These are phyloP conservation scores for Neogale vison DNA, from an alignment of 2,113 vertebrate genomes.

Conservation along the genomic window DNA sequence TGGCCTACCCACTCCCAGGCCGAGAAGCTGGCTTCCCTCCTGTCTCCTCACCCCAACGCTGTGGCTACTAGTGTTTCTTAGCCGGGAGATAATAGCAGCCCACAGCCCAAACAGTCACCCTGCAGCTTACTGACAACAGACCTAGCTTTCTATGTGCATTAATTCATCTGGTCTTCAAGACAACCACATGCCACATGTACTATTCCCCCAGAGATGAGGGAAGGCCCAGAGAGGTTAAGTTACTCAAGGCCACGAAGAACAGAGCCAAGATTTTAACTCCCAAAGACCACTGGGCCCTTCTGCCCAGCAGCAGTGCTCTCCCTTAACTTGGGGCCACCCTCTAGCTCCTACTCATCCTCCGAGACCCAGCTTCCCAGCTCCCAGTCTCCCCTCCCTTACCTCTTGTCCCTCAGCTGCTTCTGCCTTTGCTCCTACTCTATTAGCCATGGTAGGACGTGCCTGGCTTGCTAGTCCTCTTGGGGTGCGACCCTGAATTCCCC, in stretches of 20 bases:
- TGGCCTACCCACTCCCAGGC: background rate
- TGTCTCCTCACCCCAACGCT: background rate
- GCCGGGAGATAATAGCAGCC: background rate
- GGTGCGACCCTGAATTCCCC: background rate
- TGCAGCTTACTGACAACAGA: background rate
- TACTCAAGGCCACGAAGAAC: background rate
- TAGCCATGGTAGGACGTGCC: background rate
- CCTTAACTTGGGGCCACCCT: background rate
- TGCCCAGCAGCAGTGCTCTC: background rate
- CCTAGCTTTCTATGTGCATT: background rate
- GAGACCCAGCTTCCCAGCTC: background rate
- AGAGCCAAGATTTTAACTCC: background rate
- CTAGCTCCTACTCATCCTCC: background rate
- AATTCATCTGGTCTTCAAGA: background rate
- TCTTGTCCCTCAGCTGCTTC: background rate
- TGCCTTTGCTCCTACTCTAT: background rate
- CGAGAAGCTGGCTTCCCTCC: background rate
- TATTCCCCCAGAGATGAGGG: background rate
- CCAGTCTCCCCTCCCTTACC: background rate
- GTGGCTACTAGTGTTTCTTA: background rate
- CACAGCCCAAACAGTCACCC: background rate
- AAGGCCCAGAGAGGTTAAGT: background rate
- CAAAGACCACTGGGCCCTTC: background rate
- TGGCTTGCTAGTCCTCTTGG: background rate
- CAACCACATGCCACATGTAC: no score